Percentiles rank a stretch among this genome's conserved stretches.
Conservation (phyloP, 2,888 invertebrate species). For the Sinotaia quadrata region DNA sequence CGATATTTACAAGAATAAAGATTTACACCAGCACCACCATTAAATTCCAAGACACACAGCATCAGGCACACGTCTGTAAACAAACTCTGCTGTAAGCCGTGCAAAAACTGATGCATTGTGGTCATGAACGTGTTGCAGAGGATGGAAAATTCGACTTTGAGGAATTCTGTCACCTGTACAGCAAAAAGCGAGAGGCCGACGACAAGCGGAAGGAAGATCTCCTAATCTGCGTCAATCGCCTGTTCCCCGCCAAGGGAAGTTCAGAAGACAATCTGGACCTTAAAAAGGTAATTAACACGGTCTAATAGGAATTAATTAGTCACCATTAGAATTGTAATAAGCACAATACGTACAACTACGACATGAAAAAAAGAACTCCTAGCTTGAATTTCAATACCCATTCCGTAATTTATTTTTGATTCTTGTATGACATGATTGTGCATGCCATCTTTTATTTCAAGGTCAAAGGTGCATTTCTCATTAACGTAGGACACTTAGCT, state of each 20-base stretch:
- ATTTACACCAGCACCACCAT: neutral
- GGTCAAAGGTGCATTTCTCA: too few relatives aligned
- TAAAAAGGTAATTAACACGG: slow-evolving; percentile 9
- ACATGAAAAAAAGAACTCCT: too few relatives aligned
- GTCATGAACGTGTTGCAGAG: slow-evolving; percentile 13
- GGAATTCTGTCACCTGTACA: slow-evolving; percentile 30
- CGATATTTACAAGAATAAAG: neutral
- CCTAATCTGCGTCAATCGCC: slow-evolving; percentile 12
- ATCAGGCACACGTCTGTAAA: neutral
- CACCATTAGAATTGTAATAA: too few relatives aligned
- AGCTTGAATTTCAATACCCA: too few relatives aligned
- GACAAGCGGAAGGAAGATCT: slow-evolving; percentile 21
- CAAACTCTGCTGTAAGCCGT: neutral
- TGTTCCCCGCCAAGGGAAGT: slow-evolving; percentile 7
- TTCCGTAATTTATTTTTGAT: too few relatives aligned
- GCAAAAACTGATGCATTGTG: too few relatives aligned
- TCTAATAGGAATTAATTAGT: too few relatives aligned
- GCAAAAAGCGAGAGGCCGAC: slow-evolving; percentile 14
- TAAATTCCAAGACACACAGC: neutral
- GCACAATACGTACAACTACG: too few relatives aligned
- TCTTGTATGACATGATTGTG: too few relatives aligned
- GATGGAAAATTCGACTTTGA: slow-evolving; percentile 23
- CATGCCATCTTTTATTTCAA: too few relatives aligned
- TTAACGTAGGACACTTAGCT: too few relatives aligned
- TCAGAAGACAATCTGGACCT: slow-evolving; percentile 8